phyloP scores from a whole-genome alignment of 2,797 vertebrate genomes.

The Sciaenops ocellatus region DNA sequence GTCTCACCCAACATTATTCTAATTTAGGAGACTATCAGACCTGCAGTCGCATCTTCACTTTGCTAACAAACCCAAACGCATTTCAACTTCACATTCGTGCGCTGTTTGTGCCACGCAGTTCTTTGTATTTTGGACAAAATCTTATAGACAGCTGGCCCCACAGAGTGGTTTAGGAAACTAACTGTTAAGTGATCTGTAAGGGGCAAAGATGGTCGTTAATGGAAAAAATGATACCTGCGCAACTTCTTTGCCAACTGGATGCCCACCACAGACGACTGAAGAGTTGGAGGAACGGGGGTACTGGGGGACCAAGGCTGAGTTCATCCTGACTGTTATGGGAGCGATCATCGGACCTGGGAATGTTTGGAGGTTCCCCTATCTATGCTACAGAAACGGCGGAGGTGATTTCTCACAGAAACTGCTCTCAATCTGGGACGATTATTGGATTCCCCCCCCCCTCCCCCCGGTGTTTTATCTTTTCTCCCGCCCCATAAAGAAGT shows the following conservation, averaged over 20 bases:
- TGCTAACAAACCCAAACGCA: not conserved
- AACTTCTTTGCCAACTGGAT: not conserved
- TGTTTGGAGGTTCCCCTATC: conserved; percentile 92
- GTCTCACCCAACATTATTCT: not conserved
- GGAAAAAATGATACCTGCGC: not conserved
- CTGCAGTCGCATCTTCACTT: not conserved
- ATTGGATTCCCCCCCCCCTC: too few species aligned
- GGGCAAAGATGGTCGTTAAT: conserved; percentile 7
- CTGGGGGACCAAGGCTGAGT: conserved; percentile 75
- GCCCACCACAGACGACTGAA: not conserved
- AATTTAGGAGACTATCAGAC: not conserved
- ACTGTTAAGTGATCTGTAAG: not conserved
- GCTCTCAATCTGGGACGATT: too few species aligned
- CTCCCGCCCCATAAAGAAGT: fast-evolving
- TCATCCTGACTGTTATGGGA: conserved; percentile 78
- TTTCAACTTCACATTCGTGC: not conserved
- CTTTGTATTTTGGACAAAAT: too few species aligned
- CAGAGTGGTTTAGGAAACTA: not conserved
- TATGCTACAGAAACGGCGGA: conserved; percentile 94
- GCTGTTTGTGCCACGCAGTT: too few species aligned
- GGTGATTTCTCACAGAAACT: conserved; percentile 69
- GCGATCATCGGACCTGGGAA: conserved; percentile 87
- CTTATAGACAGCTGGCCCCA: too few species aligned
- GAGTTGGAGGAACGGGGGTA: conserved; percentile 41
- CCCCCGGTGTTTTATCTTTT: not conserved